These are phyloP conservation scores for Drosophila borealis DNA, from an alignment of 2,888 invertebrate genomes.

Conservation along the genomic window DNA sequence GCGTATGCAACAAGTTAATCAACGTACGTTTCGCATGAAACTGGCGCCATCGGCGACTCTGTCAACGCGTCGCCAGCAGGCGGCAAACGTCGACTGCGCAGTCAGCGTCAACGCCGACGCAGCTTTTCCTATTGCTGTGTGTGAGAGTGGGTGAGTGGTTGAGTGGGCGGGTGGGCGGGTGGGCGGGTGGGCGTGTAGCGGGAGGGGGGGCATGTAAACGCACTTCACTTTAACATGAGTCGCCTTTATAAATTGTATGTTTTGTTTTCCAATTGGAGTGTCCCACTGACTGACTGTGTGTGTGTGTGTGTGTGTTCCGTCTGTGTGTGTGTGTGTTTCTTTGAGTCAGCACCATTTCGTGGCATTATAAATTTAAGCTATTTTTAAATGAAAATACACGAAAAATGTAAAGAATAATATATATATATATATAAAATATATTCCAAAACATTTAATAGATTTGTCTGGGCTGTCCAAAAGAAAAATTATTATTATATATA, in stretches of 20 bases:
- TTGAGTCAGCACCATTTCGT: slow-evolving; percentile 15
- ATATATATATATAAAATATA: slow-evolving; percentile 28
- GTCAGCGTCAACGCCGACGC: slow-evolving; percentile 22
- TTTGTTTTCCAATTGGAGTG: slow-evolving; percentile 62
- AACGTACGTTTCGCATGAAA: slow-evolving; percentile 73
- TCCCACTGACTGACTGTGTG: slow-evolving; percentile 19
- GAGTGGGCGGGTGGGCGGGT: neutral
- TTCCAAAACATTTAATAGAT: slow-evolving; percentile 61
- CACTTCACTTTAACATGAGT: slow-evolving; percentile 51
- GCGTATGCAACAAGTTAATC: slow-evolving; percentile 79
- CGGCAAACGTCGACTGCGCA: slow-evolving; percentile 45
- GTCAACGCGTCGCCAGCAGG: slow-evolving; percentile 53
- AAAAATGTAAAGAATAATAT: slow-evolving; percentile 25
- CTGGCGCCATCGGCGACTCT: slow-evolving; percentile 64
- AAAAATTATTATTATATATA: slow-evolving; percentile 38
- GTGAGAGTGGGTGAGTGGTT: slow-evolving; percentile 4
- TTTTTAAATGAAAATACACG: slow-evolving; percentile 61
- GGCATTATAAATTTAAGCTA: slow-evolving; percentile 52
- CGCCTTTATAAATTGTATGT: slow-evolving; percentile 68
- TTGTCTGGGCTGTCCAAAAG: slow-evolving; percentile 41
- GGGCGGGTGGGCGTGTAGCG: neutral
- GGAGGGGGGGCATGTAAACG: slow-evolving; percentile 38
- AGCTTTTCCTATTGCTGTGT: slow-evolving; percentile 23
- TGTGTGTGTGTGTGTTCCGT: slow-evolving; percentile 8
- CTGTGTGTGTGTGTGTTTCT: slow-evolving; percentile 18